Percentiles rank a stretch among this genome's conserved stretches.
Evolutionary conservation across 1,140 invertebrate genomes (phyloP).

Genomic region (Anoplolepis gracilipes): DNA sequence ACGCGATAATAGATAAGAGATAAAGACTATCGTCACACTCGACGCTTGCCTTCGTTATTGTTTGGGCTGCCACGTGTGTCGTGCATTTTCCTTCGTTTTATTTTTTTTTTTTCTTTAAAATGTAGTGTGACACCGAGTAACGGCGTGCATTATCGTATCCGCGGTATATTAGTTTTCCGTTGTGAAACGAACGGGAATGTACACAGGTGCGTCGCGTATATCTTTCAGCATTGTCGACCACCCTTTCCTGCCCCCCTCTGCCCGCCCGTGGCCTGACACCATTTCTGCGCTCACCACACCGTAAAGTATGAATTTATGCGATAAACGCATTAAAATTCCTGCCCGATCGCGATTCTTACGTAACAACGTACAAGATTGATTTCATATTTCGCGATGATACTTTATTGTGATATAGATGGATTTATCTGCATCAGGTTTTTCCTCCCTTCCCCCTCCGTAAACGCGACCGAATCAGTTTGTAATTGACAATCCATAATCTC

Average conservation of each 20-base stretch:
- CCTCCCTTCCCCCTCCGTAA: neutral
- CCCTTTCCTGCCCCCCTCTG: slow-evolving; percentile 56
- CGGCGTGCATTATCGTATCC: slow-evolving; percentile 38
- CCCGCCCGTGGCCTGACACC: slow-evolving; percentile 43
- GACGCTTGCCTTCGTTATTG: too few species aligned
- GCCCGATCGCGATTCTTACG: slow-evolving; percentile 34
- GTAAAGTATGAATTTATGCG: slow-evolving; percentile 50
- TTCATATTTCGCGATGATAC: slow-evolving; percentile 5
- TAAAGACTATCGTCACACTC: neutral
- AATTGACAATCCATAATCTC: neutral
- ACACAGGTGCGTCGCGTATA: slow-evolving; percentile 66
- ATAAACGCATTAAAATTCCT: slow-evolving; percentile 66
- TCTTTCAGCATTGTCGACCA: slow-evolving; percentile 55
- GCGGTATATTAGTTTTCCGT: slow-evolving; percentile 57
- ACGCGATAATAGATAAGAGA: neutral
- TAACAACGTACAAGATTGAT: slow-evolving; percentile 52
- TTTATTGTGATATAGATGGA: slow-evolving; percentile 43
- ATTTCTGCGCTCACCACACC: slow-evolving; percentile 53
- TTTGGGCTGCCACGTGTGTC: too few species aligned
- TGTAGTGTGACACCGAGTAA: slow-evolving; percentile 7
- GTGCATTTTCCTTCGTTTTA: too few species aligned
- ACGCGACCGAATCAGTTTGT: neutral
- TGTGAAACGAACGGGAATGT: slow-evolving; percentile 61
- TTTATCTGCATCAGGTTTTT: neutral
- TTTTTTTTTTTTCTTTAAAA: slow-evolving; percentile 20